phyloP scores from a whole-genome alignment of 2,113 vertebrate species.

The Procapra przewalskii region DNA sequence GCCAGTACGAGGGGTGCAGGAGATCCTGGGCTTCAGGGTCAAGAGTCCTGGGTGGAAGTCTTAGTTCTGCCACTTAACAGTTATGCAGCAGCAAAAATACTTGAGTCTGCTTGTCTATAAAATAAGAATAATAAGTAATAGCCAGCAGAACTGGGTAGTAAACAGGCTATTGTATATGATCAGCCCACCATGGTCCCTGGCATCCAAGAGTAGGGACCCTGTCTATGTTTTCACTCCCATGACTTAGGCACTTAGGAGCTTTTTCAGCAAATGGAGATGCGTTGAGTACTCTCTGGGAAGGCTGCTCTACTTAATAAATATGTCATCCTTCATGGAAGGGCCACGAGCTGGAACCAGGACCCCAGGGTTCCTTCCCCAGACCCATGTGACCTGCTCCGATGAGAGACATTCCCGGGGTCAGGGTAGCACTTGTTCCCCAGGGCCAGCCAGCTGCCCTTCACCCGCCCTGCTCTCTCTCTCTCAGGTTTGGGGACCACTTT shows the following conservation, averaged over 20 bases:
- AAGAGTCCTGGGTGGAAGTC: not conserved
- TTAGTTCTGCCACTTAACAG: not conserved
- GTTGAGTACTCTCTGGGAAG: not conserved
- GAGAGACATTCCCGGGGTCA: accelerated
- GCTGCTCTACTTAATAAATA: not conserved
- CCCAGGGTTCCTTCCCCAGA: too few relatives aligned
- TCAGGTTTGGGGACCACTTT: slow-evolving; percentile 91
- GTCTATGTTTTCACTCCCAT: not conserved
- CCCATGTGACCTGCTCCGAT: accelerated
- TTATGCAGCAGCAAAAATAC: not conserved
- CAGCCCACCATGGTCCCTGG: not conserved
- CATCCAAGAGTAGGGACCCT: not conserved
- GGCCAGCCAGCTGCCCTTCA: not conserved
- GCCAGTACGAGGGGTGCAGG: accelerated
- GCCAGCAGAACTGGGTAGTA: not conserved
- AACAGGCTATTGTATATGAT: not conserved
- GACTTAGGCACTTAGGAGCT: not conserved
- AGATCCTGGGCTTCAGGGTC: not conserved
- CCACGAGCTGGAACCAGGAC: not conserved
- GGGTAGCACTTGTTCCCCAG: not conserved
- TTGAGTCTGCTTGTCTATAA: not conserved
- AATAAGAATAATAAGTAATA: not conserved
- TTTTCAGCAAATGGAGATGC: not conserved
- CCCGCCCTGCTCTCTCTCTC: not conserved
- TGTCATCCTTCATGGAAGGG: not conserved